Conservation (phyloP, 2,113 vertebrate species). For the Oceanites oceanicus region DNA sequence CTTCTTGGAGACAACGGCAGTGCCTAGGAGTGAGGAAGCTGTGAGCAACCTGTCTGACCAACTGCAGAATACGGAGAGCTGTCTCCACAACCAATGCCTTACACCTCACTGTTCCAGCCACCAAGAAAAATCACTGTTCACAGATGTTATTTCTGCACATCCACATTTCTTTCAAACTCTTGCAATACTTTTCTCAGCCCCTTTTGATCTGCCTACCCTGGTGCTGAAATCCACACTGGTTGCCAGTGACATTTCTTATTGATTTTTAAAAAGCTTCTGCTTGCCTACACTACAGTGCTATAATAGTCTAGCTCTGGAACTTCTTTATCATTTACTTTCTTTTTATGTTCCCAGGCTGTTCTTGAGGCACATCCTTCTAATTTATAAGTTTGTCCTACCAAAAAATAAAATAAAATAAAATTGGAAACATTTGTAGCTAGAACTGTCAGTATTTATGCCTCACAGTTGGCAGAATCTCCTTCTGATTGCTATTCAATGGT, state of each 20-base stretch:
- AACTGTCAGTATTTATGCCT: not conserved
- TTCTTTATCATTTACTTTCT: not conserved
- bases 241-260: conserved; percentile 11
- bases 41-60: not conserved
- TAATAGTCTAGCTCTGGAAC: not conserved
- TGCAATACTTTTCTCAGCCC: not conserved
- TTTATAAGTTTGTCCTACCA: not conserved
- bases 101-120: not conserved
- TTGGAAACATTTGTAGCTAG: not conserved
- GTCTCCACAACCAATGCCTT: not conserved
- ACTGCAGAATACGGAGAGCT: not conserved
- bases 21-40: not conserved
- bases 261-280: conserved; percentile 54
- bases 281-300: not conserved
- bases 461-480: not conserved
- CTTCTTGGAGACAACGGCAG: not conserved
- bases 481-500: not conserved
- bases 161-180: not conserved
- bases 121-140: not conserved
- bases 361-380: not conserved
- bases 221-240: not conserved
- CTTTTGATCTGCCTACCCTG: not conserved
- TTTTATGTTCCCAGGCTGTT: not conserved
- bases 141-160: not conserved
- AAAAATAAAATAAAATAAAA: not conserved